phyloP scores from a whole-genome alignment of 2,797 vertebrate species.

The Triplophysa yarkandensis region DNA sequence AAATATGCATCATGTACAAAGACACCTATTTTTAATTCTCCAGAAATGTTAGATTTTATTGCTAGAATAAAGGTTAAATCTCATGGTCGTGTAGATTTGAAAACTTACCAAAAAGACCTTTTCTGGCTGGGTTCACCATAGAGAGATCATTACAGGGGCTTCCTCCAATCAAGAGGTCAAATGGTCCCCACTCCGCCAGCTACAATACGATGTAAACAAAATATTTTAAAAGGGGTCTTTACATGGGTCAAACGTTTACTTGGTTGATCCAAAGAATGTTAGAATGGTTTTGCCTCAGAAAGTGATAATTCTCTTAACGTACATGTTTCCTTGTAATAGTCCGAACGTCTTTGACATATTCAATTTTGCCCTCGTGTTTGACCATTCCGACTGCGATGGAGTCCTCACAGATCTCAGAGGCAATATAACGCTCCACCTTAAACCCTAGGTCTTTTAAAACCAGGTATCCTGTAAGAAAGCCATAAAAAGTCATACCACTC shows the following conservation, averaged over 20 bases:
- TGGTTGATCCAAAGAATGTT: not conserved
- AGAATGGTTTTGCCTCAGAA: not conserved
- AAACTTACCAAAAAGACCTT: constrained; percentile 91
- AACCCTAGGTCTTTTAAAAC: constrained; percentile 91
- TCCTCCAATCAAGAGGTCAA: constrained; percentile 93
- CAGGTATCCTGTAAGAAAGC: constrained; percentile 79
- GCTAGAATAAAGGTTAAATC: not conserved
- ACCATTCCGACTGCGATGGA: constrained; percentile 84
- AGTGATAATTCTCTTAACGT: constrained; percentile 60
- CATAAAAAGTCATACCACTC: not conserved
- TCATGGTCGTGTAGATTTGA: too few relatives aligned
- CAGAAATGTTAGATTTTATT: not conserved
- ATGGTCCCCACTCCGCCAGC: constrained; percentile 95
- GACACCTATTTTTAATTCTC: too few relatives aligned
- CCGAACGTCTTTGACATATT: constrained; percentile 87
- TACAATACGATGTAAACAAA: constrained; percentile 54
- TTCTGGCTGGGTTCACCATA: constrained; percentile 87
- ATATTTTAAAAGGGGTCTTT: not conserved
- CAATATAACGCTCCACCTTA: constrained; percentile 88
- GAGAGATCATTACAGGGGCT: constrained; percentile 91
- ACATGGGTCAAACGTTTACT: not conserved
- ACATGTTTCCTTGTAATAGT: constrained; percentile 91
- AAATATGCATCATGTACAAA: too few relatives aligned
- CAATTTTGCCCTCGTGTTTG: constrained; percentile 87
- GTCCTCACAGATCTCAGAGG: constrained; percentile 90